Base-by-base conservation (phyloP, 2,113 vertebrate genomes). In the Indri indri region DNA sequence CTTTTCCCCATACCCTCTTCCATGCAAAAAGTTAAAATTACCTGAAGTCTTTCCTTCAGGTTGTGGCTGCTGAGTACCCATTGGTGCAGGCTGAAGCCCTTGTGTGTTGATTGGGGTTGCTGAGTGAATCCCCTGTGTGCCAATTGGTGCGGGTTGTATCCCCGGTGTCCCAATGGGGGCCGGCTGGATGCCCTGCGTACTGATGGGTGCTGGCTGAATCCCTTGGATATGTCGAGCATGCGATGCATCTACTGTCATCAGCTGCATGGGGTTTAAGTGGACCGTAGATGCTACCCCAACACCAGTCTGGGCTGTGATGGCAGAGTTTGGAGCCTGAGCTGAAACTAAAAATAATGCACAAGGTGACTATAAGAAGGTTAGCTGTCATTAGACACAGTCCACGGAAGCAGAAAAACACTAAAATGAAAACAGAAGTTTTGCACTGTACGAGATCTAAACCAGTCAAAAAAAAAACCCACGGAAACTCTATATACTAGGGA, bases 191-290 rank as follows among this genome's bases (percentile, higher is more conserved):
- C 99, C 99, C 85, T 99, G 99, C 0, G 99, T 99, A 30, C 99
- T 98, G 98, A 99, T 99, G 45, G 99, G 99, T 0, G 99, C 99
- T 0, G 99, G 99, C 54, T 99, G 99, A 84, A 99, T 99, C 50
- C 99, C 99, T 92, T 99, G 99, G 70, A 99, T 99, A 90, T 99
- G 99, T 47, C 99, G 98, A 37, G 99, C 98, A 0, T 99, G 99
- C 0, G 99, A 99, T 0, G 99, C 98, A 32, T 99, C 99, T 2
- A 99, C 99, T 0, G 99, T 99, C 99, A 99, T 99, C 98, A 99
- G 98, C 98, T 99, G 99, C 99, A 99, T 99, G 98, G 99, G 99
- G 96, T 99, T 99, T 34, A 99, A 98, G 98, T 99, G 99, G 85
- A 99, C 99, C 0, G 99, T 99, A 79, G 99, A 99, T 10, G 99